phyloP scores from a whole-genome alignment of 2,113 vertebrate species.

The Erythrocercus mccallii region DNA sequence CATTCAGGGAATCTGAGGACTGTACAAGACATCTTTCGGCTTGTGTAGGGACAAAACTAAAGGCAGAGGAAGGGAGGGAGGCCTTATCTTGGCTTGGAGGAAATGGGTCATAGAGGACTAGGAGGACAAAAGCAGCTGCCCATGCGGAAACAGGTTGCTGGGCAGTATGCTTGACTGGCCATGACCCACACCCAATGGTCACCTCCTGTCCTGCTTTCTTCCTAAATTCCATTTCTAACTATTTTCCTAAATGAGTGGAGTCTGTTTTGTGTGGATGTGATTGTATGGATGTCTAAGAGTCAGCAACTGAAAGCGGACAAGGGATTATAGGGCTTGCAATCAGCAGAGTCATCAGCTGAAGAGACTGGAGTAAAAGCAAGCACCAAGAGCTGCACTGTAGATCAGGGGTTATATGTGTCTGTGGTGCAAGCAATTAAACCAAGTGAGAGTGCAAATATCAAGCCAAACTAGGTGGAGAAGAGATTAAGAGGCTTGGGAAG shows the following conservation, averaged over 20 bases:
- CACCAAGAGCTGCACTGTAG: background rate
- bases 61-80: background rate
- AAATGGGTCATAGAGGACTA: background rate
- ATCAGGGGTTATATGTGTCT: background rate
- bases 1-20: background rate
- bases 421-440: accelerated
- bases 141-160: background rate
- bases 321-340: background rate
- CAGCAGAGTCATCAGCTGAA: background rate
- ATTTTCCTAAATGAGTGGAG: background rate
- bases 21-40: background rate
- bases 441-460: background rate
- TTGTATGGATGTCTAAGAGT: background rate
- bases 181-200: background rate
- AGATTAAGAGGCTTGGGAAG: background rate
- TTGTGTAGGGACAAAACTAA: background rate
- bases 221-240: background rate
- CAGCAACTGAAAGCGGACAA: background rate
- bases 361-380: background rate
- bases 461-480: background rate
- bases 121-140: background rate
- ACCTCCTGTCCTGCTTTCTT: background rate
- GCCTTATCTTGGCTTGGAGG: background rate
- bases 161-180: background rate
- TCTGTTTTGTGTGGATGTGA: background rate